phyloP scores from a whole-genome alignment of 2,797 vertebrate species.

The Chloroceryle amazona region DNA sequence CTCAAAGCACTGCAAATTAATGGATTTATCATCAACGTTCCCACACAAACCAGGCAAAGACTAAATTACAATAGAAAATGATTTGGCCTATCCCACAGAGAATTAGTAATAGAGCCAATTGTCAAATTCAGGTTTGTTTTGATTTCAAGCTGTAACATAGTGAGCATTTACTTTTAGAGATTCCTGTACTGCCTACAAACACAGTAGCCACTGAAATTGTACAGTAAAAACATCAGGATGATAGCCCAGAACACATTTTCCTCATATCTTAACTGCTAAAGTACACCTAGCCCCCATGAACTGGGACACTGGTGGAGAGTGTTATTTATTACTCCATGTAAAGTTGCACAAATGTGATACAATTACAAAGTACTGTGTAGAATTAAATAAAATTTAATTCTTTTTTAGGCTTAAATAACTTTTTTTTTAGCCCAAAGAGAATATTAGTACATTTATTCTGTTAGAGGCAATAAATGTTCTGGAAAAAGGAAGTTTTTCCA shows the following conservation, averaged over 20 bases:
- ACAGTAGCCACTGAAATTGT: neutral
- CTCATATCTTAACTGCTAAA: neutral
- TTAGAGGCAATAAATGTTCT: neutral
- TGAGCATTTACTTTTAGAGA: neutral
- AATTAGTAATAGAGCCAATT: neutral
- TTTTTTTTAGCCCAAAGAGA: neutral
- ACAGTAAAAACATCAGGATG: neutral
- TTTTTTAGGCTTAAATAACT: neutral
- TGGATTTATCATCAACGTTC: neutral
- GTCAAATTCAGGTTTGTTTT: neutral
- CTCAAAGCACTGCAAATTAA: neutral
- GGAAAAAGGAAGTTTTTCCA: neutral
- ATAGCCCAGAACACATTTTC: neutral
- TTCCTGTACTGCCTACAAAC: neutral
- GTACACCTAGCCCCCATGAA: neutral
- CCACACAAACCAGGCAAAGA: neutral
- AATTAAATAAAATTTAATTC: neutral
- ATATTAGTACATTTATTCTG: neutral
- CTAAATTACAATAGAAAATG: neutral
- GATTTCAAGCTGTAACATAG: neutral
- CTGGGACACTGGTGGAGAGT: neutral
- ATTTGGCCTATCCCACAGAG: neutral
- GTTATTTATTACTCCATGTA: slow-evolving; percentile 12
- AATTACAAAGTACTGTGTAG: neutral
- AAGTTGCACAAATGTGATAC: neutral